phyloP scores from a whole-genome alignment of 2,113 vertebrate genomes.

The Chloroceryle aenea region DNA sequence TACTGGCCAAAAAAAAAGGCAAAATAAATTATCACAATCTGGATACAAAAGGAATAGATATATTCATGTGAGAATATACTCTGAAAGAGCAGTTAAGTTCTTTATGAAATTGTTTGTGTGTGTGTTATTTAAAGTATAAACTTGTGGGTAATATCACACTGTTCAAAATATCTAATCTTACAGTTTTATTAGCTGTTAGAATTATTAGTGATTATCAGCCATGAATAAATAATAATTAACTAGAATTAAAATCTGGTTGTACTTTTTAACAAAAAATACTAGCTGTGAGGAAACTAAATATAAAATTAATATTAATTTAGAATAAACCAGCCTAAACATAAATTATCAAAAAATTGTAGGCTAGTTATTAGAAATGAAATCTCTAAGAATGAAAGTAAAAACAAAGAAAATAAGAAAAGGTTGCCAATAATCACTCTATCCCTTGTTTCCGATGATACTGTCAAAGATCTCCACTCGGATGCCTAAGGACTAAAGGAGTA shows the following conservation, averaged over 20 bases:
- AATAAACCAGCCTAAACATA: not conserved
- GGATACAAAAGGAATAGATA: not conserved
- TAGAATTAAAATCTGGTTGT: not conserved
- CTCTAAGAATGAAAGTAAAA: not conserved
- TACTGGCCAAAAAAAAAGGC: not conserved
- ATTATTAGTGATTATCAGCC: not conserved
- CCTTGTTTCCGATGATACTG: not conserved
- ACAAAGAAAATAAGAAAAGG: not conserved
- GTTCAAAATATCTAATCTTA: not conserved
- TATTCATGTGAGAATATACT: not conserved
- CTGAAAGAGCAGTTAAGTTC: not conserved
- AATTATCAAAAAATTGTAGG: not conserved
- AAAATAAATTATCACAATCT: not conserved
- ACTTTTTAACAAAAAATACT: not conserved
- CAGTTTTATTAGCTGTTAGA: not conserved
- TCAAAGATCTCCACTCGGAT: not conserved
- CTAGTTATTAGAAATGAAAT: not conserved
- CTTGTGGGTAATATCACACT: not conserved
- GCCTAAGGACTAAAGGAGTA: not conserved
- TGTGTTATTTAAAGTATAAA: not conserved
- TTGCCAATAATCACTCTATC: not conserved
- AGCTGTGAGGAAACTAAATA: not conserved
- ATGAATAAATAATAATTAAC: not conserved
- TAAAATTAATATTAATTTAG: not conserved
- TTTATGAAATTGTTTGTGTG: not conserved